Evolutionary conservation across 2,888 invertebrate species (phyloP).

Genomic region (Meiosimyza platycephala): DNA sequence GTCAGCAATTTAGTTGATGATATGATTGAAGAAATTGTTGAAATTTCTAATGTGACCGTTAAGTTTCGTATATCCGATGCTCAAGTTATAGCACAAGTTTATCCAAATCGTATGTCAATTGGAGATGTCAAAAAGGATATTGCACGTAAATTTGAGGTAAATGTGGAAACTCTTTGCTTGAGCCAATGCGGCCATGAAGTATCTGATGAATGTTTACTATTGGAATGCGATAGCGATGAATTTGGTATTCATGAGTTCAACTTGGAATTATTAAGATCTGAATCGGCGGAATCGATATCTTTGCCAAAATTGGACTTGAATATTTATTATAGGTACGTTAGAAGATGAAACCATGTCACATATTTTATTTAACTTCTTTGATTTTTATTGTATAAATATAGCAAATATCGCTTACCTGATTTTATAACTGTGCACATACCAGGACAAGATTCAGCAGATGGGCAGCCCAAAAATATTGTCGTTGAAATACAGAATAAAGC

Average conservation of each 20-base stretch:
- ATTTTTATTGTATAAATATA: conserved; percentile 39
- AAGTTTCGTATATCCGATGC: conserved; percentile 62
- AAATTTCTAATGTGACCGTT: conserved; percentile 64
- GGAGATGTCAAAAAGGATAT: conserved; percentile 73
- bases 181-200: conserved; percentile 67
- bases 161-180: conserved; percentile 69
- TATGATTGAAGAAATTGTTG: conserved; percentile 48
- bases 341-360: conserved; percentile 39
- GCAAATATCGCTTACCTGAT: conserved; percentile 68
- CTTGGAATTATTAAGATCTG: conserved; percentile 46
- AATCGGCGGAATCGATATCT: conserved; percentile 18
- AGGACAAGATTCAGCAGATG: conserved; percentile 64
- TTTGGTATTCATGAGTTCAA: conserved; percentile 63
- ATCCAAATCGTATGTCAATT: conserved; percentile 68
- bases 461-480: conserved; percentile 67
- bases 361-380: not conserved
- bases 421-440: conserved; percentile 70
- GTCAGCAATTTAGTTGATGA: conserved; percentile 35
- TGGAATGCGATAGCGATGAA: conserved; percentile 57
- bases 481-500: conserved; percentile 72
- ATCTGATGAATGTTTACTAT: conserved; percentile 54
- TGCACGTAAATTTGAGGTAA: conserved; percentile 71
- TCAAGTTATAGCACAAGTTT: conserved; percentile 64
- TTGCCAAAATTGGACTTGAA: conserved; percentile 58
- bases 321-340: conserved; percentile 61